Evolutionary conservation across 2,797 vertebrate species (phyloP).

Genomic region (Zenarchopterus dispar): DNA sequence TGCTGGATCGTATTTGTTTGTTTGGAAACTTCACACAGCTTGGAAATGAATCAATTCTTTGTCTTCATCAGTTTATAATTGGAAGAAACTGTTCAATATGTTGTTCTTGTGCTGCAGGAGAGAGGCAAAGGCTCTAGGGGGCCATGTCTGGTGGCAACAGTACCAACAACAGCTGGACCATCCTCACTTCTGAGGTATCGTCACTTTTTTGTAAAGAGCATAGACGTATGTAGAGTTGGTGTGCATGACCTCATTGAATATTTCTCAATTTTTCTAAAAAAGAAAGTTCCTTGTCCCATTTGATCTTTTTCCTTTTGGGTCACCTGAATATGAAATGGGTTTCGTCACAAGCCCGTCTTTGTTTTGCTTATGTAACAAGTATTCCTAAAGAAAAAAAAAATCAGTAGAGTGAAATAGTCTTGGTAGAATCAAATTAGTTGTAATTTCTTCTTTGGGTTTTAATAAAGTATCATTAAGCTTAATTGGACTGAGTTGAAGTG

Average conservation of each 20-base stretch:
- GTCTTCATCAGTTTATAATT: not conserved
- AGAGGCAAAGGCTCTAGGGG: slow-evolving; percentile 66
- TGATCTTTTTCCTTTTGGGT: slow-evolving; percentile 53
- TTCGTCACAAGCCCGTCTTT: slow-evolving; percentile 33
- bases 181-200: slow-evolving; percentile 86
- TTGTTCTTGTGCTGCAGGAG: slow-evolving; percentile 71
- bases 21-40: too few relatives aligned
- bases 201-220: slow-evolving; percentile 12
- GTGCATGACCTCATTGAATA: slow-evolving; percentile 39
- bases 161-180: slow-evolving; percentile 87
- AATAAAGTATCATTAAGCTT: too few relatives aligned
- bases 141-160: slow-evolving; percentile 85
- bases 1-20: too few relatives aligned
- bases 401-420: too few relatives aligned
- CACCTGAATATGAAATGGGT: slow-evolving; percentile 54
- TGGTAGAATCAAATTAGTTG: too few relatives aligned
- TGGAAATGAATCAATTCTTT: not conserved
- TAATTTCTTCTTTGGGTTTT: too few relatives aligned
- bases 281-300: slow-evolving; percentile 33
- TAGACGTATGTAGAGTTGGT: slow-evolving; percentile 2
- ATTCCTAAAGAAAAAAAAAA: too few relatives aligned
- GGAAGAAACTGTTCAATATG: slow-evolving; percentile 6
- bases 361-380: too few relatives aligned
- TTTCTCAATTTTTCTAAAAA: slow-evolving; percentile 20
- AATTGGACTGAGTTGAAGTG: too few relatives aligned